Percentiles rank a stretch among this genome's conserved stretches.
phyloP scores from a whole-genome alignment of 2,888 invertebrate genomes.

The Rhorus exstirpatorius region DNA sequence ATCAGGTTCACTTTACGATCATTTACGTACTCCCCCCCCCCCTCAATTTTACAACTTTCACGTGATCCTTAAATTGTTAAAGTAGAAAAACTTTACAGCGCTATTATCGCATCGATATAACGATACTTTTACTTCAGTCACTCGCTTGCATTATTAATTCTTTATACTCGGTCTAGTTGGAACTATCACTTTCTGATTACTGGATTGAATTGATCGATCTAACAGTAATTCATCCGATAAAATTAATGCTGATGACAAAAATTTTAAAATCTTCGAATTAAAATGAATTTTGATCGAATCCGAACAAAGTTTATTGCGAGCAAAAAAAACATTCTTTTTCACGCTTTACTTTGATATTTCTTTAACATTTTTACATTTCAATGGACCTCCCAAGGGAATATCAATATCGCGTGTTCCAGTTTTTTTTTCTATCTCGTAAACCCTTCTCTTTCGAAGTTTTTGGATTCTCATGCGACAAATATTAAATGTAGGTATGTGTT shows the following conservation, averaged over 20 bases:
- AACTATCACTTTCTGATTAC: too few relatives aligned
- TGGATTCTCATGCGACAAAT: conserved; percentile 13
- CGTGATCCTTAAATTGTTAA: conserved; percentile 6
- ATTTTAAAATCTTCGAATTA: too few relatives aligned
- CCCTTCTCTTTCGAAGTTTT: conserved; percentile 14
- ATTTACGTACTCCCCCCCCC: too few relatives aligned
- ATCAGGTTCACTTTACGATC: too few relatives aligned
- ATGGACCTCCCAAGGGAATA: conserved; percentile 52
- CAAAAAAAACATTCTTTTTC: too few relatives aligned
- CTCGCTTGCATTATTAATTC: conserved; percentile 37
- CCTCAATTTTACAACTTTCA: conserved; percentile 24
- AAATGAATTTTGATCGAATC: too few relatives aligned
- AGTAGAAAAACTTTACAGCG: conserved; percentile 56
- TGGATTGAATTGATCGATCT: too few relatives aligned
- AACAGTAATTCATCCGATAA: background rate
- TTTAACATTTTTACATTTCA: conserved; percentile 42
- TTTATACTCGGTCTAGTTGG: too few relatives aligned
- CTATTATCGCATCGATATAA: conserved; percentile 31
- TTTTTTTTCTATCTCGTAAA: conserved; percentile 33
- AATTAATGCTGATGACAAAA: too few relatives aligned
- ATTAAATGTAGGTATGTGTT: conserved; percentile 10
- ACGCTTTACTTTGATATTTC: background rate
- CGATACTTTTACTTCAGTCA: conserved; percentile 38
- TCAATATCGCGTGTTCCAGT: conserved; percentile 27
- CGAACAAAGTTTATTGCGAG: too few relatives aligned